A percentile compares a stretch with the other conserved stretches of the same genome.
Evolutionary conservation across 2,888 invertebrate species (phyloP).

Genomic region (Boloria euphrosyne): DNA sequence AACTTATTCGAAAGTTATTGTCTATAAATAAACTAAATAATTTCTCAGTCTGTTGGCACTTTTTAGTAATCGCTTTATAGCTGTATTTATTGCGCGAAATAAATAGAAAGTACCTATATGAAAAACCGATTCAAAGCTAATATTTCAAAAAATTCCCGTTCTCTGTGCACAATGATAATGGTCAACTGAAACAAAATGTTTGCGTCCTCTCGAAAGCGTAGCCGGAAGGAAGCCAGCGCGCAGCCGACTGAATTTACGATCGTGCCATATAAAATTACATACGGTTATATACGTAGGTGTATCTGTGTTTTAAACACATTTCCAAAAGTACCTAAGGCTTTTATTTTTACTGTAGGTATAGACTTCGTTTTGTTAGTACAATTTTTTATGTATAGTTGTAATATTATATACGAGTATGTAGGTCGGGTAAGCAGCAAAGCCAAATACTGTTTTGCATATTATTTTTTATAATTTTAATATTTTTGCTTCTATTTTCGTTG

Average conservation of each 20-base stretch:
- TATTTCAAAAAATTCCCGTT: slow-evolving; percentile 32
- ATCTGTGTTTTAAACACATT: not conserved
- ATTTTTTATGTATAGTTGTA: no score
- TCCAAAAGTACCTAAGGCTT: slow-evolving; percentile 17
- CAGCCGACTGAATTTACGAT: slow-evolving; percentile 63
- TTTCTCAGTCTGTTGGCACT: slow-evolving; percentile 20
- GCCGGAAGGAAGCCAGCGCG: slow-evolving; percentile 63
- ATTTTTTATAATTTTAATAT: no score
- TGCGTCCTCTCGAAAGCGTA: slow-evolving; percentile 45
- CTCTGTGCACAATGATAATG: slow-evolving; percentile 36
- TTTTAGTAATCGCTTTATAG: slow-evolving; percentile 24
- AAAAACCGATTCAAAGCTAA: slow-evolving; percentile 24
- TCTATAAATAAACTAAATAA: slow-evolving; percentile 19
- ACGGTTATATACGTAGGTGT: slow-evolving; percentile 23
- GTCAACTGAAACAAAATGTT: slow-evolving; percentile 40
- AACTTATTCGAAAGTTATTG: not conserved
- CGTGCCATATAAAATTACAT: slow-evolving; percentile 54
- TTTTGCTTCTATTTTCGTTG: no score
- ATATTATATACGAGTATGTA: no score
- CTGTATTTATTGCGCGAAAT: slow-evolving; percentile 20
- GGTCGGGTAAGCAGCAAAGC: no score
- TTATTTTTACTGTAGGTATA: not conserved
- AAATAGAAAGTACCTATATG: slow-evolving; percentile 20
- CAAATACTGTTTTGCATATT: no score
- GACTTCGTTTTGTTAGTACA: no score